Percentiles rank a stretch among this genome's conserved stretches.
phyloP scores from a whole-genome alignment of 2,113 vertebrate species.

The Electrona antarctica region DNA sequence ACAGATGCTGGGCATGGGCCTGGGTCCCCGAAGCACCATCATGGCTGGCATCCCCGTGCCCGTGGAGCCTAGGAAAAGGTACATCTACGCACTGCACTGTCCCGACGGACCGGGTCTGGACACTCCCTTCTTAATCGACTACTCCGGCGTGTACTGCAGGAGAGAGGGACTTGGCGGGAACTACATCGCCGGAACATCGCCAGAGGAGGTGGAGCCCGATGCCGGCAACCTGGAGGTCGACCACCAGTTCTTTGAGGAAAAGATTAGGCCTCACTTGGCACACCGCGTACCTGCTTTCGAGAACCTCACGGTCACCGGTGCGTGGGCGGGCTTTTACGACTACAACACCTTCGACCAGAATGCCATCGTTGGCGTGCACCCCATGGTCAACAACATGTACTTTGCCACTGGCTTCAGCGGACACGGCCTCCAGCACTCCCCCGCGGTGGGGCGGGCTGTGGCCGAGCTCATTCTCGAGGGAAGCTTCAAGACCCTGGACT shows the following conservation, averaged over 20 bases:
- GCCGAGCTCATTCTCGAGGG: constrained; percentile 85
- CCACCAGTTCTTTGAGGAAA: constrained; percentile 86
- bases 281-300: constrained; percentile 84
- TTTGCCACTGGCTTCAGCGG: constrained; percentile 90
- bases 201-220: constrained; percentile 88
- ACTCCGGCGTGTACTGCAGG: constrained; percentile 84
- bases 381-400: constrained; percentile 85
- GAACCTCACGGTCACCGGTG: constrained; percentile 82
- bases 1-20: constrained; percentile 80
- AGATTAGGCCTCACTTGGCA: constrained; percentile 84
- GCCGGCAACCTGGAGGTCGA: constrained; percentile 84
- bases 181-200: constrained; percentile 86
- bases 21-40: constrained; percentile 46
- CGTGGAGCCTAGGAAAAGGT: constrained; percentile 93
- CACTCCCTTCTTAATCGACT: constrained; percentile 84
- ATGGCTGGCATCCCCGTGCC: constrained; percentile 73
- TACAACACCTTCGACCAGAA: constrained; percentile 94
- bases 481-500: constrained; percentile 77
- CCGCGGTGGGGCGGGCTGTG: constrained; percentile 81
- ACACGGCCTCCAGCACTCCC: constrained; percentile 89
- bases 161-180: constrained; percentile 87
- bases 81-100: constrained; percentile 85
- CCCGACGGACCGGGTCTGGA: constrained; percentile 88
- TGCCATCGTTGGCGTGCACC: constrained; percentile 84
- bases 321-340: constrained; percentile 92